Evolutionary conservation across 1,140 invertebrate genomes (phyloP), one percentile per base, ranked within the genome.

Genomic region (Eueides isabella): DNA sequence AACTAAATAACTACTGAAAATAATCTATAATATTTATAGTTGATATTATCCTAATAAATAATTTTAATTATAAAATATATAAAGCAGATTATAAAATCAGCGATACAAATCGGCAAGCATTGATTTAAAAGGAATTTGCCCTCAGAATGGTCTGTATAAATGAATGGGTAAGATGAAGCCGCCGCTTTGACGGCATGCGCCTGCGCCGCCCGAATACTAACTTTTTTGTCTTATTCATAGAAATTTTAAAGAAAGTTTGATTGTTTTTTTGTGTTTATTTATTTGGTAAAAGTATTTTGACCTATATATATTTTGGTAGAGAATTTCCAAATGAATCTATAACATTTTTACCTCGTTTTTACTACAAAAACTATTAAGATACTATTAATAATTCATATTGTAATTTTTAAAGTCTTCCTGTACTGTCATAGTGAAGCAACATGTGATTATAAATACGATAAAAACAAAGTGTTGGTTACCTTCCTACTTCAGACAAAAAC

Each of bases 151-250:
- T 67, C 29, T 61, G 72, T 74, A 74, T 74, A 74, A 74, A 74
- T 68, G 65, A 74, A 74, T 74, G 71, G 38, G 71, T 66, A 67
- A 74, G 33, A 72, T 72, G 71, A 68, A 70, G 61, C 55, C 66
- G 55, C 23, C 61, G 55, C 72, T 74, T 74, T 74, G 72, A 74
- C 61, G 71, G 31, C 71, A 14, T 41, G 72, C 66, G 72, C 55
- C 68, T 33, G 68, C 68, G 68, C 68, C 55, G 68, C 55, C 26
- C 71, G 71, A 66, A 33, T 72, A 35, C 19, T 48, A 55, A 26
- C 67, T 71, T 75, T 74, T 70, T 65, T 61, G 35, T 70, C 61
- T 71, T 55, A 69, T 75, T 75, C 73, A 75, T 75, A 75, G 73
- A 71, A 75, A 75, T 70, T 44, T 69, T 71, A 62, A 71, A 75